Conservation (phyloP, 1,140 invertebrate species). For the Drosophila simulans region DNA sequence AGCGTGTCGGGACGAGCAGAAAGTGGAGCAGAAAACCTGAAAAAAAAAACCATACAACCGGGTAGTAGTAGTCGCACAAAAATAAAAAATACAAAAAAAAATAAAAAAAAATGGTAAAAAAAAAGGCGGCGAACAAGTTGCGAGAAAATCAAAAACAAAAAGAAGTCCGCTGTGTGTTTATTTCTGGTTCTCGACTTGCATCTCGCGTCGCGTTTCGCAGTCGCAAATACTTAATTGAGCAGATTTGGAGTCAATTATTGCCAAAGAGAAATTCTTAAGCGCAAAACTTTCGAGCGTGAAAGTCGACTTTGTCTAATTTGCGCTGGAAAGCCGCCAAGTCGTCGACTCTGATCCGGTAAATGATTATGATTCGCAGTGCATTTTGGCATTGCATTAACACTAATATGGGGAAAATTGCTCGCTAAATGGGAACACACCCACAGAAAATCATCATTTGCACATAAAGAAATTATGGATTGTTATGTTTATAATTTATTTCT, state of each 20-base stretch:
- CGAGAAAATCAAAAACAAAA: constrained; percentile 8
- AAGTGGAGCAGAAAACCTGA: constrained; percentile 77
- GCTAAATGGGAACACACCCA: constrained; percentile 63
- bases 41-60: constrained; percentile 16
- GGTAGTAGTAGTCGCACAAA: constrained; percentile 4
- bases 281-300: constrained; percentile 71
- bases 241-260: constrained; percentile 79
- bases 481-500: background rate
- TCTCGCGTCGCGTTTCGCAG: constrained; percentile 44
- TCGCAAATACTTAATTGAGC: constrained; percentile 72
- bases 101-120: constrained; percentile 4
- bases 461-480: background rate
- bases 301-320: constrained; percentile 70
- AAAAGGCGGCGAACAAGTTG: background rate
- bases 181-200: constrained; percentile 65
- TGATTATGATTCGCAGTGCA: constrained; percentile 49
- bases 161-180: constrained; percentile 38
- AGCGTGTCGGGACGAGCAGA: constrained; percentile 54
- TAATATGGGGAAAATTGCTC: constrained; percentile 47
- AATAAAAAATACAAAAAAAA: constrained; percentile 20
- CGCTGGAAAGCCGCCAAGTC: constrained; percentile 41
- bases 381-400: constrained; percentile 58
- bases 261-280: constrained; percentile 79
- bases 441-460: constrained; percentile 9
- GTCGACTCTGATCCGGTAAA: constrained; percentile 14